Conservation (phyloP, 2,113 vertebrate genomes). For the Archilochus colubris region DNA sequence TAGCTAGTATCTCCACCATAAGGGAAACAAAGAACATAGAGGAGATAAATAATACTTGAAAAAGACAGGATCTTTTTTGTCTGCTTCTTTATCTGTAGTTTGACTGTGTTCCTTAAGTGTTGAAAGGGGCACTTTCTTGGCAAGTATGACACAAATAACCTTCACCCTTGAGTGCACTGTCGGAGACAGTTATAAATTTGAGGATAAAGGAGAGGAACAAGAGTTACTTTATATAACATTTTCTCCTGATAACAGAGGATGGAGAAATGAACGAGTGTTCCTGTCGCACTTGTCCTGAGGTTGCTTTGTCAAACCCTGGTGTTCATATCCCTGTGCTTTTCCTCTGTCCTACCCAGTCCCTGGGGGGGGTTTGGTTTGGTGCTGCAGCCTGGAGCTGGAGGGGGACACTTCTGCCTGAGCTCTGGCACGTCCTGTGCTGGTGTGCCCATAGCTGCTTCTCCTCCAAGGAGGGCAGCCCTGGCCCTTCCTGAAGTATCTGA, state of each 20-base stretch:
- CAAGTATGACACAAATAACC: conserved; percentile 65
- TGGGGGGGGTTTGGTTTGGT: fast-evolving
- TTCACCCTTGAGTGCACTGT: conserved; percentile 74
- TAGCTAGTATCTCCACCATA: conserved; percentile 39
- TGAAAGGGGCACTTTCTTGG: conserved; percentile 75
- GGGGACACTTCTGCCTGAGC: no score
- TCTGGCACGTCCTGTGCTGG: fast-evolving
- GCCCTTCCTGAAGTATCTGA: no score
- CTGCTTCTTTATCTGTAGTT: conserved; percentile 59
- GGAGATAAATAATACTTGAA: conserved; percentile 72
- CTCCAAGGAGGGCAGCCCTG: not conserved
- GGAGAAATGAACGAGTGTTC: not conserved
- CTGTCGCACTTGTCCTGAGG: not conserved
- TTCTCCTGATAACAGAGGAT: conserved; percentile 12
- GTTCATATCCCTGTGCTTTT: not conserved
- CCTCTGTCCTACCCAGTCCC: not conserved
- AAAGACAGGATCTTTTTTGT: conserved; percentile 45
- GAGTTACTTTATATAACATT: conserved; percentile 11
- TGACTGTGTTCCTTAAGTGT: conserved; percentile 65
- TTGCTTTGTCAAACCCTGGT: not conserved
- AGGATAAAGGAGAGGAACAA: conserved; percentile 9
- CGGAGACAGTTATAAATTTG: conserved; percentile 31
- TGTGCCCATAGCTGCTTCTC: not conserved
- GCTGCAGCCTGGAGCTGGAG: no score
- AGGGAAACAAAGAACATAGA: conserved; percentile 33